These are phyloP conservation scores for Trissolcus japonicus DNA, from an alignment of 2,888 invertebrate genomes.

Conservation along the genomic window DNA sequence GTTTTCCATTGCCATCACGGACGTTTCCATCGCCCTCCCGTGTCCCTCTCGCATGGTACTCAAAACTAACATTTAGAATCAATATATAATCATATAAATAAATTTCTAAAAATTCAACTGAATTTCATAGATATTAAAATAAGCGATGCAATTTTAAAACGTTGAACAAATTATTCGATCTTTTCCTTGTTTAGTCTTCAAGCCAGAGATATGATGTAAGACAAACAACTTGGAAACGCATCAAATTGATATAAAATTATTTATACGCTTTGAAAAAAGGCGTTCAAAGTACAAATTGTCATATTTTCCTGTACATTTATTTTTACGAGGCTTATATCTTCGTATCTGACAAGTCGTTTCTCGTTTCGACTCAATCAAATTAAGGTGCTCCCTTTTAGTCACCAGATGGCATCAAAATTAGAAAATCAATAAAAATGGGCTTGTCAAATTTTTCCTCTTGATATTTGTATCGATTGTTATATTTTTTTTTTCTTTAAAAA, in stretches of 20 bases:
- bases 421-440: slow-evolving; percentile 12
- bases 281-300: not conserved
- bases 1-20: slow-evolving; percentile 8
- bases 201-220: no score
- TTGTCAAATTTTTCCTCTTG: slow-evolving; percentile 1
- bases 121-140: not conserved
- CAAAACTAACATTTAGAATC: slow-evolving; percentile 1
- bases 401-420: slow-evolving; percentile 9
- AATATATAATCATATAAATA: no score
- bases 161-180: no score
- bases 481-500: not conserved
- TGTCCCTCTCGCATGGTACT: not conserved
- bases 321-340: slow-evolving; percentile 8
- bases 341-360: slow-evolving; percentile 7
- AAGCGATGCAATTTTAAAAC: not conserved
- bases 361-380: slow-evolving; percentile 8
- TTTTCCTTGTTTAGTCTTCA: no score
- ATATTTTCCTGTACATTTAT: slow-evolving; percentile 5
- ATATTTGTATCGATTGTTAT: not conserved
- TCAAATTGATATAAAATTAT: no score
- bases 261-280: not conserved
- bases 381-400: slow-evolving; percentile 12
- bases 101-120: not conserved
- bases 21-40: not conserved
- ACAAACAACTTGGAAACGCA: no score